These are phyloP conservation scores for Trissolcus brochymenae DNA, from an alignment of 2,888 invertebrate species.

Conservation along the genomic window DNA sequence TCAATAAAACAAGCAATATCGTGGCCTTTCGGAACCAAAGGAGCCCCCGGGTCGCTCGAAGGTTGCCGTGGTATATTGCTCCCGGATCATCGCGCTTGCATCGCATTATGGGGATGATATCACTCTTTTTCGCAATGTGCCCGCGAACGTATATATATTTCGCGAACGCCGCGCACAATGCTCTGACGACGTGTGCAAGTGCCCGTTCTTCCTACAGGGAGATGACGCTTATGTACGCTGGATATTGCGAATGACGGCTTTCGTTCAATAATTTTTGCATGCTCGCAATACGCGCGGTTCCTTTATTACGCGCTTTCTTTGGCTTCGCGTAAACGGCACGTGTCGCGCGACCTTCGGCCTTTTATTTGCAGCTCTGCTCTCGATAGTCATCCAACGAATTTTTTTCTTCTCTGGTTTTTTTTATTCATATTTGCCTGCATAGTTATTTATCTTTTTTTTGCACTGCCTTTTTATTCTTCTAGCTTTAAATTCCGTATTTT, in stretches of 20 bases:
- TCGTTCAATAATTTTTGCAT: constrained; percentile 60
- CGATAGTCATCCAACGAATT: constrained; percentile 28
- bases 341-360: constrained; percentile 35
- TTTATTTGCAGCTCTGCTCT: constrained; percentile 35
- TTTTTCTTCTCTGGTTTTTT: constrained; percentile 2
- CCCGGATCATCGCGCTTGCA: constrained; percentile 74
- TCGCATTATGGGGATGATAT: constrained; percentile 73
- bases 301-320: constrained; percentile 52
- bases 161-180: constrained; percentile 41
- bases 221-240: constrained; percentile 46
- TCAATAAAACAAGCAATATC: constrained; percentile 76
- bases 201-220: constrained; percentile 15
- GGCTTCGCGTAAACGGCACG: constrained; percentile 33
- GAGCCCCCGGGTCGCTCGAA: constrained; percentile 61
- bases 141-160: constrained; percentile 44
- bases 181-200: constrained; percentile 33
- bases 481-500: neutral
- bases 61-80: constrained; percentile 68
- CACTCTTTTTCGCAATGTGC: constrained; percentile 67
- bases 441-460: constrained; percentile 1
- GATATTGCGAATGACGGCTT: constrained; percentile 59
- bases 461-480: neutral
- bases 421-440: neutral
- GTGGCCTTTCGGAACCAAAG: constrained; percentile 71
- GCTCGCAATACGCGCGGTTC: constrained; percentile 20